Percentiles rank a stretch among this genome's conserved stretches.
Evolutionary conservation across 1,140 invertebrate species (phyloP).

Genomic region (Lepidurus apus): DNA sequence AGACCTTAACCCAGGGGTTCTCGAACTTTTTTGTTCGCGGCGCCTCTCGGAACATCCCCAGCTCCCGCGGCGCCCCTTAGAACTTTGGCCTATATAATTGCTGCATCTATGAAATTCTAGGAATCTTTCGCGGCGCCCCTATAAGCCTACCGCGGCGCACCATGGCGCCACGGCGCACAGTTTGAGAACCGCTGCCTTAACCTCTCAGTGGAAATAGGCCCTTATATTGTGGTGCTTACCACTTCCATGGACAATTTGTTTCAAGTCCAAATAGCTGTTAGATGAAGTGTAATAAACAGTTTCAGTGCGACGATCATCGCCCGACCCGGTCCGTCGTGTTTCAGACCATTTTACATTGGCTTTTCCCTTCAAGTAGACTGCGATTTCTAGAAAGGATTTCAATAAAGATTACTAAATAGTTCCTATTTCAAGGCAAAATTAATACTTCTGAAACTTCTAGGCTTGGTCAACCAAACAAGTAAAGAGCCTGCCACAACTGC

Average conservation of each 20-base stretch:
- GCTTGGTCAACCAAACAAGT: background rate
- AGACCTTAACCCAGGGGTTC: no score
- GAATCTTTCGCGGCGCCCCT: no score
- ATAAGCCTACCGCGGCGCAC: no score
- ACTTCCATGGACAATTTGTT: background rate
- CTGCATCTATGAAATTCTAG: no score
- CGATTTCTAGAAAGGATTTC: background rate
- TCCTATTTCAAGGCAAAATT: background rate
- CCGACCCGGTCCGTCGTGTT: background rate
- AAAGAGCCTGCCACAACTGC: background rate
- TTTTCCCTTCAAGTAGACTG: background rate
- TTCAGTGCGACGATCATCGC: background rate
- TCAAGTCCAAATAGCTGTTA: background rate
- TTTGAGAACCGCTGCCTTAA: no score
- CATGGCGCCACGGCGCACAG: no score
- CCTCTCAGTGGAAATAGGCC: no score
- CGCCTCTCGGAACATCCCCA: no score
- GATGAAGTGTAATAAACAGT: background rate
- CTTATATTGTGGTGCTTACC: background rate
- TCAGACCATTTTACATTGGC: background rate
- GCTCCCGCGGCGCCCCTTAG: no score
- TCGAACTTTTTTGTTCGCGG: no score
- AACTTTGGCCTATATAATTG: no score
- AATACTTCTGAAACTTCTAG: constrained; percentile 24
- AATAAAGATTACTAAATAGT: background rate